Percentiles rank a stretch among this genome's conserved stretches.
Evolutionary conservation across 2,797 vertebrate genomes (phyloP).

Genomic region (Austrolebias charrua): DNA sequence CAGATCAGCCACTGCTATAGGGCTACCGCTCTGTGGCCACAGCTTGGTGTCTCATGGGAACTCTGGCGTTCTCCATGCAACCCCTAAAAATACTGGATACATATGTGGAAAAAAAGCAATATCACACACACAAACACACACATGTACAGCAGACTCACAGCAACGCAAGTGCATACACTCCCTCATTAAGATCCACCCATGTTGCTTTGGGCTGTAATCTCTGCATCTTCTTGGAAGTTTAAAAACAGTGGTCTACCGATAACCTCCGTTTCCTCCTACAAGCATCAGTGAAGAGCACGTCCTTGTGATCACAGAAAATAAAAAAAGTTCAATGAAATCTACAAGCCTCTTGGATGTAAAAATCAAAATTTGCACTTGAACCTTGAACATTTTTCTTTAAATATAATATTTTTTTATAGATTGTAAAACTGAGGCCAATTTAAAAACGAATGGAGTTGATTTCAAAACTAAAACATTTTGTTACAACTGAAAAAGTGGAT

Average conservation of each 20-base stretch:
- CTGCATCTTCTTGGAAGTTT: conserved; percentile 45
- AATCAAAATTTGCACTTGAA: conserved; percentile 23
- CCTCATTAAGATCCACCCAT: conserved; percentile 37
- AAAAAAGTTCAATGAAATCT: conserved; percentile 25
- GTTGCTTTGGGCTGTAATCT: conserved; percentile 52
- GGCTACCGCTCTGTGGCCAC: conserved; percentile 61
- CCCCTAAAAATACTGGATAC: conserved; percentile 44
- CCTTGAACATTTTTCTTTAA: conserved; percentile 22
- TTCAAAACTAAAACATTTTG: conserved; percentile 52
- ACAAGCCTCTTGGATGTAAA: conserved; percentile 30
- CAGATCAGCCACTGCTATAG: conserved; percentile 71
- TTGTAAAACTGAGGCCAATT: conserved; percentile 47
- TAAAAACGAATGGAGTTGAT: conserved; percentile 68
- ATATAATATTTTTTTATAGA: conserved; percentile 11
- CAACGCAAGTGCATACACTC: conserved; percentile 18
- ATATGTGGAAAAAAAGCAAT: conserved; percentile 49
- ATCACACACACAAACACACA: conserved; percentile 15
- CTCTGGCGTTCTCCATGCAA: conserved; percentile 49
- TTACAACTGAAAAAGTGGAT: conserved; percentile 47
- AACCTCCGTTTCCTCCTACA: conserved; percentile 61
- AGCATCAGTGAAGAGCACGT: conserved; percentile 29
- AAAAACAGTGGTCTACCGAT: conserved; percentile 49
- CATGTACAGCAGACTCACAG: conserved; percentile 8
- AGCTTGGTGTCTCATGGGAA: conserved; percentile 36
- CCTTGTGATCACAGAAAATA: conserved; percentile 15